Evolutionary conservation across 2,888 invertebrate species (phyloP), one percentile per base, ranked within the genome.

Genomic region (Tipula unca): DNA sequence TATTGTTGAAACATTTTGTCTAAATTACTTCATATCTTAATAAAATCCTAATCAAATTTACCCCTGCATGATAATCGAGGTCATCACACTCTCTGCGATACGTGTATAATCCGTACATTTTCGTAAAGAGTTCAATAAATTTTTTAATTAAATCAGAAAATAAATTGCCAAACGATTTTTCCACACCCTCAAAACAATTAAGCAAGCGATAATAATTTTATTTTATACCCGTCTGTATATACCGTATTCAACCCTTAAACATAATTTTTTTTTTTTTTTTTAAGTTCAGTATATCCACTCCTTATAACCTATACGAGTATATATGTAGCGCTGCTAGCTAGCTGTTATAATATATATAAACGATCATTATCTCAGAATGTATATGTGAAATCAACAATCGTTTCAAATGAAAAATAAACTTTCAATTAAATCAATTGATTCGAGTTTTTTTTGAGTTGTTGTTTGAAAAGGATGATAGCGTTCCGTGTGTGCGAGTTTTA

Each of bases 131-230:
- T 69, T 69, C 69, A 69, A 20, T 69, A 69, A 69, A 1, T 69
- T 69, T 69, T 69, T 69, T 69, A 69, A 69, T 69, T 69, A 69
- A 69, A 69, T 69, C 69, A 69, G 69, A 69, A 69, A 69, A 69
- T 69, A 69, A 69, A 69, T 69, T 69, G 25, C 69, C 69, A 6
- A 69, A 69, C 69, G 8, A 25, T 69, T n/a, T n/a, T 69, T 69
- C 25, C 69, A 69, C 69, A 69, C 69, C 69, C 69, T 69, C 69
- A 13, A 69, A 69, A 8, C 69, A 69, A 69, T 69, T 69, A 69
- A 69, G 69, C 69, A 25, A 69, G 69, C 25, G n/a, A n/a, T 69
- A 25, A 69, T 69, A 69, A 25, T 69, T 69, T 69, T 69, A 69
- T 25, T 20, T 69, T 25, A 25, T 69, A 25, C 69, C 25, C 69